phyloP scores from a whole-genome alignment of 2,797 vertebrate species.

The Urosaurus nigricauda region DNA sequence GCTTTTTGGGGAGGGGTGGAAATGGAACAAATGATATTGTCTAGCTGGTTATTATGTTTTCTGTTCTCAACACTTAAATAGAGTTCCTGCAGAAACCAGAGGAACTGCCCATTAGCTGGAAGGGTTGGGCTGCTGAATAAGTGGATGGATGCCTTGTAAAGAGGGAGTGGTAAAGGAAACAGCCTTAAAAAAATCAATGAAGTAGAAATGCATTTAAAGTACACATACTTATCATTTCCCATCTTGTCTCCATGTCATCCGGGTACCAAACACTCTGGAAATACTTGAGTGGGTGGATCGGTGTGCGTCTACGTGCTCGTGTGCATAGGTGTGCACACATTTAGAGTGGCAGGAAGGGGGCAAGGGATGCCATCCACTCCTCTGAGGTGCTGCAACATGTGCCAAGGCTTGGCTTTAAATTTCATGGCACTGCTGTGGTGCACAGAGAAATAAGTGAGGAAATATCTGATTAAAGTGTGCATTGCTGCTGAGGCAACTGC shows the following conservation, averaged over 20 bases:
- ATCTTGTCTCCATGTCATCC: slow-evolving; percentile 44
- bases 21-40: slow-evolving; percentile 74
- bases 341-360: slow-evolving; percentile 29
- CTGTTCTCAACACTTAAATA: slow-evolving; percentile 65
- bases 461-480: slow-evolving; percentile 85
- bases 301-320: slow-evolving; percentile 22
- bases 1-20: slow-evolving; percentile 68
- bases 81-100: slow-evolving; percentile 59
- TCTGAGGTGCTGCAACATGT: slow-evolving; percentile 72
- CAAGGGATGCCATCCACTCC: slow-evolving; percentile 69
- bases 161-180: slow-evolving; percentile 58
- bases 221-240: slow-evolving; percentile 51
- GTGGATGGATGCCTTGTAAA: slow-evolving; percentile 54
- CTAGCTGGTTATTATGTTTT: slow-evolving; percentile 66
- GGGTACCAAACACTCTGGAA: slow-evolving; percentile 66
- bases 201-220: slow-evolving; percentile 46
- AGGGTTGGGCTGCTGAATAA: slow-evolving; percentile 56
- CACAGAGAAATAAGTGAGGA: slow-evolving; percentile 78
- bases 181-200: slow-evolving; percentile 49
- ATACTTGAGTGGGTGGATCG: slow-evolving; percentile 68
- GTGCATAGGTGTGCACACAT: not conserved
- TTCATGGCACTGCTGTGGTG: slow-evolving; percentile 78
- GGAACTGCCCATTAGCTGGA: slow-evolving; percentile 59
- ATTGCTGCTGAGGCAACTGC: slow-evolving; percentile 83
- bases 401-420: slow-evolving; percentile 78